Evolutionary conservation across 2,113 vertebrate genomes (phyloP), one percentile per base, ranked within the genome.

Genomic region (Protobothrops flavoviridis): DNA sequence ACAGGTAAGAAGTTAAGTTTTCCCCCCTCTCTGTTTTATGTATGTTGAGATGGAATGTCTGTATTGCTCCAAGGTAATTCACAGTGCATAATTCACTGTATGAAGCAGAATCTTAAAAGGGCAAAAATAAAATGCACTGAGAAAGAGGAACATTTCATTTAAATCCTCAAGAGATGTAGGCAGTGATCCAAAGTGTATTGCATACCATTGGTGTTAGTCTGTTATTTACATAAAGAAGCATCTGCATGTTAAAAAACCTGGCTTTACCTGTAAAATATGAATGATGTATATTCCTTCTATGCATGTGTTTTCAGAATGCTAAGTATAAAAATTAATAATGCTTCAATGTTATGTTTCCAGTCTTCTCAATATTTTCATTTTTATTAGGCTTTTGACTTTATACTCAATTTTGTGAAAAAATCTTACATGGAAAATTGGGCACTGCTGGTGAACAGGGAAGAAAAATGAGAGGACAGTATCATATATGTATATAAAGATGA

Each of bases 1-100:
- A 97, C 99, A 99, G 98, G 99, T 99, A 97, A 96, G 97, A 96
- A 59, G 95, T 48, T 90, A 89, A 0, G 3, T 24, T 61, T 23
- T 88, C 48, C 48, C 48, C 85, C 91, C 7, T 87, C 3, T 91
- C 59, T 94, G 88, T 86, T 91, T 13, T 9, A 94, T n/a, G 10
- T 94, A 45, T 85, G 91, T 94, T 91, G 1, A 1, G 57, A 48
- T 50, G 57, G 24, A 93, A 45, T 4, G 39, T 90, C 23, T 56
- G 5, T 92, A 5, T 90, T 59, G 23, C 8, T 64, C 23, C n/a
- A 5, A 45, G 53, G 9, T 39, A 90, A 90, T 93, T n/a, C 9
- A 43, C 43, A 33, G 0, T 59, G 24, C n/a, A 50, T 50, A 89
- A 29, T 6, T 59, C 29, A 12, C 48, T 52, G 33, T 8, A 29